Percentiles rank a stretch among this genome's conserved stretches.
These are phyloP conservation scores for Microhierax caerulescens DNA, from an alignment of 2,797 vertebrate genomes.

Conservation along the genomic window DNA sequence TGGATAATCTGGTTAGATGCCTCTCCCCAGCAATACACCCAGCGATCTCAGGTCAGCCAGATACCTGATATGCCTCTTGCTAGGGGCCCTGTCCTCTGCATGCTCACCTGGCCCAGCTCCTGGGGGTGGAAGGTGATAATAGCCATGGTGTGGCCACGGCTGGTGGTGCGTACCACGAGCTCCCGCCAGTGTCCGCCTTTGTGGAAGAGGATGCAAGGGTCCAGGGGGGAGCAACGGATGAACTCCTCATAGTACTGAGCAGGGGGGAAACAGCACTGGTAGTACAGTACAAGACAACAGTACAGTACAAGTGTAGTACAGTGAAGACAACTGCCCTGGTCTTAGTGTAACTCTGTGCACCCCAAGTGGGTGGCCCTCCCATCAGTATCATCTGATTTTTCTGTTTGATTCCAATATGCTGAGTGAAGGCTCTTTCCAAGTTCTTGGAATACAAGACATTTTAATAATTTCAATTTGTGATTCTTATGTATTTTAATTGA, in stretches of 20 bases:
- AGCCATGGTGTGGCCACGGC: constrained; percentile 80
- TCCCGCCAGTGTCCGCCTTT: constrained; percentile 86
- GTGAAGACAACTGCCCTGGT: background rate
- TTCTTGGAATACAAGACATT: background rate
- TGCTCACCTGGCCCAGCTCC: constrained; percentile 69
- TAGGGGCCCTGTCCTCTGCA: background rate
- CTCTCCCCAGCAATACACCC: background rate
- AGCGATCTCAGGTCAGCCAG: background rate
- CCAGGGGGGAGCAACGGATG: constrained; percentile 76
- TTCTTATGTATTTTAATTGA: background rate
- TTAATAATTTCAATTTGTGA: background rate
- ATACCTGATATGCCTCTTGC: background rate
- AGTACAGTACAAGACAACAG: no score
- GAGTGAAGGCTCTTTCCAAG: background rate
- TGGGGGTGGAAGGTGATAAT: constrained; percentile 88
- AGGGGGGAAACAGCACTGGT: background rate
- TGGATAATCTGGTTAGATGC: background rate
- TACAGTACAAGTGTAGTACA: no score
- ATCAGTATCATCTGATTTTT: background rate
- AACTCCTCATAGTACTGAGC: constrained; percentile 82
- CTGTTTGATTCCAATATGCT: background rate
- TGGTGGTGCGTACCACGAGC: constrained; percentile 80
- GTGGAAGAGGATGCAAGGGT: constrained; percentile 83
- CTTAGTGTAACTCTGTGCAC: background rate
- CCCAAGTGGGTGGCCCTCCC: background rate